These are phyloP conservation scores for Caenorhabditis wallacei DNA, from an alignment of 2,888 invertebrate species.

Conservation along the genomic window DNA sequence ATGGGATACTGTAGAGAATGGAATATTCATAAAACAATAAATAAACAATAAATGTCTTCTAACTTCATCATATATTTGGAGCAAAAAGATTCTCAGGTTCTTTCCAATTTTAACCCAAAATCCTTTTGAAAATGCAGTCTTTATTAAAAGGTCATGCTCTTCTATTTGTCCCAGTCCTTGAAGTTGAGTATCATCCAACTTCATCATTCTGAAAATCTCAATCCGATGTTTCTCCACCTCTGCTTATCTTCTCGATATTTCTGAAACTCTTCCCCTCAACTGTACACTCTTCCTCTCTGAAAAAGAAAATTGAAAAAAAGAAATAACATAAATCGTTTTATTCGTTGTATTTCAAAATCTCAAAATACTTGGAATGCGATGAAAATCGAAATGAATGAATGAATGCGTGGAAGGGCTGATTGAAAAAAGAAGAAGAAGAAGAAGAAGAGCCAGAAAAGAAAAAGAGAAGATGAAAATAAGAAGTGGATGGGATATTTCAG, in stretches of 20 bases:
- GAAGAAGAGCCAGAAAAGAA: conserved; percentile 11
- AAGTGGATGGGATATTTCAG: conserved; percentile 5
- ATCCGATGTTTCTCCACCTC: neutral
- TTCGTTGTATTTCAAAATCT: conserved; percentile 54
- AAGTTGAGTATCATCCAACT: too few species aligned
- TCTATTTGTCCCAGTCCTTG: too few species aligned
- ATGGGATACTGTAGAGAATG: neutral
- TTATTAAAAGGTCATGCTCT: too few species aligned
- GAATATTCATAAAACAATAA: too few species aligned
- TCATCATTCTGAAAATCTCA: too few species aligned
- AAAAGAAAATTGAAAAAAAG: neutral
- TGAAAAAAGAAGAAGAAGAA: neutral
- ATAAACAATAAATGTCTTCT: too few species aligned
- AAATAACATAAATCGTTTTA: conserved; percentile 58
- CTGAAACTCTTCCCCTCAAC: neutral
- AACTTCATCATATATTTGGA: too few species aligned
- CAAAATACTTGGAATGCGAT: conserved; percentile 56
- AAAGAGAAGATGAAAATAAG: neutral
- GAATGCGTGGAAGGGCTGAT: conserved; percentile 23
- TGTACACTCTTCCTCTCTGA: neutral
- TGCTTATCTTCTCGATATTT: neutral
- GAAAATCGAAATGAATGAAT: conserved; percentile 38
- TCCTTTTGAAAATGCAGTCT: too few species aligned
- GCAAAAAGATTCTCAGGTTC: too few species aligned
- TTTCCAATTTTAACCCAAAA: too few species aligned